Evolutionary conservation across 2,113 vertebrate species (phyloP).

Genomic region (Phycodurus eques): DNA sequence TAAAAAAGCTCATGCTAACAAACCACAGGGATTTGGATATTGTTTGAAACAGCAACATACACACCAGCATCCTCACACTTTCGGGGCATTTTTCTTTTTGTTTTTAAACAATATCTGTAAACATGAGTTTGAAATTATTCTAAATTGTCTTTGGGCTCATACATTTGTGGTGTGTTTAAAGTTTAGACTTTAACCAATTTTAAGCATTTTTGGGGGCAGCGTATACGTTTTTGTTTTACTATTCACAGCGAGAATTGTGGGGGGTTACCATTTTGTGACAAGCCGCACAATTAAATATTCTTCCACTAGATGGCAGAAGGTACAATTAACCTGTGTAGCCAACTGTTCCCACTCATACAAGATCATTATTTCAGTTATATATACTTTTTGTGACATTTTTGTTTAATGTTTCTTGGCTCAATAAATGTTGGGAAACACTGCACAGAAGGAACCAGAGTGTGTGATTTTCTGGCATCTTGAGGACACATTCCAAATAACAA

Average conservation of each 20-base stretch:
- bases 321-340: neutral
- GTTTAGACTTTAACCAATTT: neutral
- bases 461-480: neutral
- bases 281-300: neutral
- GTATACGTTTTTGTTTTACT: neutral
- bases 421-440: neutral
- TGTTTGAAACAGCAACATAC: too few species aligned
- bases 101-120: too few species aligned
- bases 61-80: too few species aligned
- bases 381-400: neutral
- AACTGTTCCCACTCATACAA: neutral
- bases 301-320: neutral
- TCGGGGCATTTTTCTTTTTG: too few species aligned
- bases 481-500: neutral
- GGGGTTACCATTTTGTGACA: neutral
- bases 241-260: neutral
- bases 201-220: neutral
- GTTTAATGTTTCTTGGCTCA: neutral
- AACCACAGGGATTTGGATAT: too few species aligned
- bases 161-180: too few species aligned
- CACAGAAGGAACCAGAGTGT: neutral
- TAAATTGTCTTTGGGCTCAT: too few species aligned
- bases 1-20: too few species aligned
- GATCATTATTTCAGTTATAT: neutral
- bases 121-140: too few species aligned